Base-by-base conservation (phyloP, 1,140 invertebrate species). In the Drosophila setifemur region DNA sequence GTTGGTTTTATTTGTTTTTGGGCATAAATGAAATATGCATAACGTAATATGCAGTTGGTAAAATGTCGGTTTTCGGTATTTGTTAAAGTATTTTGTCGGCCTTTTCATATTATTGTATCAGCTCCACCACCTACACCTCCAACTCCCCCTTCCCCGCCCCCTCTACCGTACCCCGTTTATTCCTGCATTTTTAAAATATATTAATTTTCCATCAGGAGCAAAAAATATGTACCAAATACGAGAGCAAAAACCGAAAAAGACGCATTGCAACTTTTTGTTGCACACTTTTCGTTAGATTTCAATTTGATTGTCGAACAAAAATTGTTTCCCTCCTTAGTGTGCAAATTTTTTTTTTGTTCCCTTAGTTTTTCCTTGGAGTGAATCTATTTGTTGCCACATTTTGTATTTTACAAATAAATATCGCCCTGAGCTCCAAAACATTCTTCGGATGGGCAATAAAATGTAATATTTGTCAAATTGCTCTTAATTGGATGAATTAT, bases 61-160 rank as follows among this genome's bases (percentile, higher is more conserved):
- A 79, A 79, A 74, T 79, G 75, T 52, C 53, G 76, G 76, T 66
- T 81, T 70, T 79, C 14, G 63, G 69, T 78, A 78, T 78, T 78
- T 78, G 54, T 73, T 61, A 57, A 79, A 73, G 52, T 78, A 78
- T 78, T 78, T 78, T 79, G 64, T 57, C 64, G 63, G 45, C 69
- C 40, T 55, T 52, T 60, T 26, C 58, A 55, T 77, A 73, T 64
- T 48, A 76, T 76, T 75, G 68, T 69, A 63, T 43, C 60, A 26
- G 33, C 47, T 25, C n/a, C n/a, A n/a, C n/a, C n/a, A n/a, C n/a
- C n/a, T n/a, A n/a, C n/a, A n/a, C n/a, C n/a, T 55, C 50, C 25
- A 23, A 11, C 18, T 0, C 33, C 11, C 33, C 18, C 9, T 23
- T n/a, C 11, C 8, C 3, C 18, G 4, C 4, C 12, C 5, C 29